Conservation (phyloP, 2,888 invertebrate species). For the Panorpa germanica region DNA sequence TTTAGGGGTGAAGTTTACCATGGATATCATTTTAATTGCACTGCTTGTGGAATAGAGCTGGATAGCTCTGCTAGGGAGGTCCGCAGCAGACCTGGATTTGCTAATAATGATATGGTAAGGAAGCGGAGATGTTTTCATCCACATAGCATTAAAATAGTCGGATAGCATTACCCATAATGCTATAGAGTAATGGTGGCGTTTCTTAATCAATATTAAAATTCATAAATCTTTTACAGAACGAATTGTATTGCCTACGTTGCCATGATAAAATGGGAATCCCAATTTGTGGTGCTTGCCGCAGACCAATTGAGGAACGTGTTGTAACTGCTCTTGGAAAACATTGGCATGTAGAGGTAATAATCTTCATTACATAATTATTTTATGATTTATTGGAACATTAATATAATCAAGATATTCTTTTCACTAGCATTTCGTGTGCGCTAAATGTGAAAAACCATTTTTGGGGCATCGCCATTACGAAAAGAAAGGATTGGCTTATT, state of each 20-base stretch:
- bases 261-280: slow-evolving; percentile 99
- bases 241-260: slow-evolving; percentile 91
- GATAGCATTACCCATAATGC: neutral
- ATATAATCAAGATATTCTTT: no score
- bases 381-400: neutral
- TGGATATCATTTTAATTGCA: slow-evolving; percentile 98
- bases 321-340: slow-evolving; percentile 96
- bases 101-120: slow-evolving; percentile 69
- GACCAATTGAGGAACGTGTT: slow-evolving; percentile 96
- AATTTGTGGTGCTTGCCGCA: slow-evolving; percentile 98
- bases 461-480: slow-evolving; percentile 98
- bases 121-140: neutral
- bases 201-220: slow-evolving; percentile 1
- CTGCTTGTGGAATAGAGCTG: slow-evolving; percentile 77
- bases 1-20: slow-evolving; percentile 96
- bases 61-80: slow-evolving; percentile 94
- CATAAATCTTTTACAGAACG: slow-evolving; percentile 40
- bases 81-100: slow-evolving; percentile 72
- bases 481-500: slow-evolving; percentile 95
- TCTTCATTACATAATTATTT: slow-evolving; percentile 3
- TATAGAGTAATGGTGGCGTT: slow-evolving; percentile 3
- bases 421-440: slow-evolving; percentile 92
- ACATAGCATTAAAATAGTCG: no score
- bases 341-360: slow-evolving; percentile 84
- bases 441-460: slow-evolving; percentile 99